Base-by-base conservation (phyloP, 2,888 invertebrate genomes). In the Drosophila prostipennis region DNA sequence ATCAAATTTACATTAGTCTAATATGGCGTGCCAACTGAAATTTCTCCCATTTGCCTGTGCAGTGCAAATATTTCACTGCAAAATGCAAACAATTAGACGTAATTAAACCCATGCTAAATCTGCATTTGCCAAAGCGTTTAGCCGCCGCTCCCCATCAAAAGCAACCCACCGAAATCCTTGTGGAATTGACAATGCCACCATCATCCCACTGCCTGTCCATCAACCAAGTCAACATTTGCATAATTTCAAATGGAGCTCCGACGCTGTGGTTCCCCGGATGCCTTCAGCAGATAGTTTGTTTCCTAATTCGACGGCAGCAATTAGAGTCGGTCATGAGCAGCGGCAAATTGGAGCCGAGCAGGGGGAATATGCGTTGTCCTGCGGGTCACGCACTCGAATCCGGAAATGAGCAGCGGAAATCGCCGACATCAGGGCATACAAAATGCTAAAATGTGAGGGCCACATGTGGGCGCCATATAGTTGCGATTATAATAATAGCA, bases 401-500 rank as follows among this genome's bases (percentile, higher is more conserved):
- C 74, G 86, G 86, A 80, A 79, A 77, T 72, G 58, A 52, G 46
- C 54, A 53, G 26, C 73, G 83, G 72, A 83, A 73, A 77, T 77
- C 39, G 61, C 71, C 72, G 53, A 45, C 69, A 74, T 64, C 51
- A 46, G 42, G 48, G 64, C 59, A 64, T 68, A 68, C 70, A 68
- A 59, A 73, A 58, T 65, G 63, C 39, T 52, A 37, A 11, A 19
- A 57, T 29, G 45, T 48, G 36, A 14, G 26, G 26, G 32, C 37
- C 45, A 23, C 37, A 72, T 72, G 60, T 58, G 71, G 71, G 51
- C 29, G 51, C 57, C 42, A 37, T 49, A 49, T 37, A 56, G 19
- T 40, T 56, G 57, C 29, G n/a, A 16, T 48, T 48, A 10, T 32
- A n/a, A 13, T 16, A 29, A 16, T 14, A 11, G 32, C 32, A 3